Base-by-base conservation (phyloP, 2,888 invertebrate genomes). In the Adela reaumurella region DNA sequence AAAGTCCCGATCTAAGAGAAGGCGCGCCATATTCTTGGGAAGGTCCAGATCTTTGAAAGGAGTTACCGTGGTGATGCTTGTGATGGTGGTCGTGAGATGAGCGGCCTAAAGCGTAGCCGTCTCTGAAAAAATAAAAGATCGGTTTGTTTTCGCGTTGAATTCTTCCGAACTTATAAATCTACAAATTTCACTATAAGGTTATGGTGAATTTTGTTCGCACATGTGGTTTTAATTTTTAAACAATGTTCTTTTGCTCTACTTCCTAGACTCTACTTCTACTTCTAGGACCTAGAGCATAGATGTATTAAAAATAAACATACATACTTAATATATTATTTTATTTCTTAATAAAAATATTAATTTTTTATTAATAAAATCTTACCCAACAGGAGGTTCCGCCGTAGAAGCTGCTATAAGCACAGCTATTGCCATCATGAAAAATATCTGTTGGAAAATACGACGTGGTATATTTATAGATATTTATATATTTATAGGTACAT, bases 21-120 rank as follows among this genome's bases (percentile, higher is more conserved):
- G 65, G 64, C 2, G 56, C 51, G 1, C 62, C 62, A 17, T 68
- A 68, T 53, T 61, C 58, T 24, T 56, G 54, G 8, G 64, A 62
- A 2, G 58, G 52, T 19, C 58, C 51, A 46, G 59, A 57, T 53
- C 58, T 8, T 14, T 35, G 35, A 14, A 35, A 35, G 35, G 11
- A 8, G 35, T 14, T 35, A 14, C 35, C n/a, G n/a, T 35, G 35
- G 3, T 35, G 35, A 14, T 35, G 35, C 3, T 14, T 11, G 35
- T 14, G 3, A 14, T 4, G 6, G n/a, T 35, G 35, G 14, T 35
- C n/a, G 35, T 35, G 35, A 3, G 35, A 35, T 3, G 35, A 35
- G 4, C 35, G 35, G 11, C 35, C 35, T 8, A 14, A 35, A 8
- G 35, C 8, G 35, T 35, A 35, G 35, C 35, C 35, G 35, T 35